Evolutionary conservation across 1,140 invertebrate species (phyloP), one percentile per base, ranked within the genome.

Genomic region (Apocrypta bakeri): DNA sequence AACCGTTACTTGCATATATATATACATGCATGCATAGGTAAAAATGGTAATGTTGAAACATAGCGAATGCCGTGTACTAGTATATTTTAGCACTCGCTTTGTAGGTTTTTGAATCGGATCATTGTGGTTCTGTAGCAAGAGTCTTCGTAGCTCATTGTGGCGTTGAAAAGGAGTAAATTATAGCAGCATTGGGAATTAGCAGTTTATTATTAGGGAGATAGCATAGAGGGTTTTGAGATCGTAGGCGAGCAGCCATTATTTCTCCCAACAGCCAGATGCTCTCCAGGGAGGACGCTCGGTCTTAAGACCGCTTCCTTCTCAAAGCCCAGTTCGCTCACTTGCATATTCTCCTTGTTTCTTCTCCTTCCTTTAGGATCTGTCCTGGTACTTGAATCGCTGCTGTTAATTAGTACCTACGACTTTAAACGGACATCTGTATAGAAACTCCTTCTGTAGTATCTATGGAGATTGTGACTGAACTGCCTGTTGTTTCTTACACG

Each of bases 121-220:
- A 64, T 33, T 31, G 0, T 29, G 4, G 40, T 33, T n/a, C n/a
- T 24, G 33, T 21, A 40, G 56, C 48, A n/a, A 24, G 8, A 2
- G 79, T 48, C 12, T 27, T 89, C 89, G 87, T 89, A 91, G 90
- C 88, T 91, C 89, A 91, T 90, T 90, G 88, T 87, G 88, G 87
- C 85, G 90, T 88, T 90, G 90, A 91, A 91, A 91, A 89, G 90
- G 90, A 91, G 90, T 92, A 91, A 92, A 87, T 92, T 92, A 92
- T 92, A 91, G 90, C 87, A 89, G 90, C 91, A 92, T 91, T 91
- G 91, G 91, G 91, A 92, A 92, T 92, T 90, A 90, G 89, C 89
- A 90, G 90, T 92, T 92, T 92, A 92, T 91, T 92, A 92, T 92
- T 91, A 92, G 90, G 89, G 89, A 91, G 91, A 92, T 92, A 91